Evolutionary conservation across 2,888 invertebrate genomes (phyloP).

Genomic region (Notocelia uddmanniana): DNA sequence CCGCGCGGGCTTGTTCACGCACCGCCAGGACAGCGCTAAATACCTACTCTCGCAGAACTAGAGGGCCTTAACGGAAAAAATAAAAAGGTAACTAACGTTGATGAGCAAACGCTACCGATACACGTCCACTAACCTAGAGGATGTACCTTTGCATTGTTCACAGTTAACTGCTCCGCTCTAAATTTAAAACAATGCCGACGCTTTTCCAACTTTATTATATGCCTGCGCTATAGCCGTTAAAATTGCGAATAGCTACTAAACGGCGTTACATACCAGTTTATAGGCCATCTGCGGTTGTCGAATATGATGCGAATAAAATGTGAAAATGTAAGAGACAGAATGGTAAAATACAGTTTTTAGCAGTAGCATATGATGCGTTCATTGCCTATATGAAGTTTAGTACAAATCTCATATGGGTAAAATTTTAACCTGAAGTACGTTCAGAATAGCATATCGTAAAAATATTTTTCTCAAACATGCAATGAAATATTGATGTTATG

Average conservation of each 20-base stretch:
- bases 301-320: slow-evolving; percentile 19
- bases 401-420: neutral
- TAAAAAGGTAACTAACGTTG: slow-evolving; percentile 8
- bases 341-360: neutral
- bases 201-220: slow-evolving; percentile 56
- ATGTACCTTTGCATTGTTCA: slow-evolving; percentile 46
- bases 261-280: slow-evolving; percentile 34
- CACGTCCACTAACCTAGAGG: slow-evolving; percentile 36
- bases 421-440: neutral
- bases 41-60: too few relatives aligned
- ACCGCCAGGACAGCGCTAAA: too few relatives aligned
- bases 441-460: too few relatives aligned
- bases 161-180: slow-evolving; percentile 63
- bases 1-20: too few relatives aligned
- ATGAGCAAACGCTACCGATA: slow-evolving; percentile 8
- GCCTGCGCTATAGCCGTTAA: slow-evolving; percentile 40
- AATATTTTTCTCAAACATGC: too few relatives aligned
- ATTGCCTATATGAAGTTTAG: neutral
- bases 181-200: slow-evolving; percentile 62
- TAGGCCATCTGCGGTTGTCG: slow-evolving; percentile 37
- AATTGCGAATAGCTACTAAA: slow-evolving; percentile 34
- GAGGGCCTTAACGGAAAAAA: too few relatives aligned
- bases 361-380: neutral
- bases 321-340: neutral
- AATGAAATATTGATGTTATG: too few relatives aligned